phyloP scores from a whole-genome alignment of 2,113 vertebrate genomes.

The Grus americana region DNA sequence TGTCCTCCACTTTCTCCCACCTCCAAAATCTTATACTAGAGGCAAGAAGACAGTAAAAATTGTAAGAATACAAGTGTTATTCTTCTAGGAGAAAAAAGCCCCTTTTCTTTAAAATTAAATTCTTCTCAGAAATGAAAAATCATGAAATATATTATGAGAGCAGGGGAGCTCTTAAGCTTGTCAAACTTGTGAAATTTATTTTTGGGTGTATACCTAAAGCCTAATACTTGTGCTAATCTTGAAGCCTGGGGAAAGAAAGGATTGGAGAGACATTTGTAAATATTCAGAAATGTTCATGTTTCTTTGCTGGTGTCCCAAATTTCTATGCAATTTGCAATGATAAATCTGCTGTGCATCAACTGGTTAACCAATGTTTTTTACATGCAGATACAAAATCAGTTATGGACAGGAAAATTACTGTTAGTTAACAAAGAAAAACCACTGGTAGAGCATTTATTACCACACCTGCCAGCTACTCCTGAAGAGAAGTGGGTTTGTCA shows the following conservation, averaged over 20 bases:
- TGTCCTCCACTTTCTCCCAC: not conserved
- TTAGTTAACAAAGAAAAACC: not conserved
- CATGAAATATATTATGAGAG: not conserved
- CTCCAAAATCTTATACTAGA: not conserved
- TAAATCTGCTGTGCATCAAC: not conserved
- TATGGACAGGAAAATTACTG: not conserved
- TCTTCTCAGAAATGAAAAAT: not conserved
- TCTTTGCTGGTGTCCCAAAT: not conserved
- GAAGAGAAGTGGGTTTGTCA: not conserved
- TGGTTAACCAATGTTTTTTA: not conserved
- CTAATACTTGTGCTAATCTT: not conserved
- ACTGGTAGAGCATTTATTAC: not conserved
- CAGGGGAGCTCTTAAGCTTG: not conserved
- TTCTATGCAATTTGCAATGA: not conserved
- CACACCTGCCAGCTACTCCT: not conserved
- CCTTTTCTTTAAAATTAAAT: not conserved
- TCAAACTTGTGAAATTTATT: not conserved
- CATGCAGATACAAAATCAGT: not conserved
- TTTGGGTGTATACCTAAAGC: not conserved
- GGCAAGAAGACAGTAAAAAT: not conserved
- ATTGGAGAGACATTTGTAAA: not conserved
- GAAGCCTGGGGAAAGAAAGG: not conserved
- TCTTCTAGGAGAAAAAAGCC: not conserved
- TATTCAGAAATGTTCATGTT: not conserved
- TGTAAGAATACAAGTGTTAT: not conserved